These are phyloP conservation scores for Paratilapia polleni DNA, from an alignment of 2,113 vertebrate species.

Conservation along the genomic window DNA sequence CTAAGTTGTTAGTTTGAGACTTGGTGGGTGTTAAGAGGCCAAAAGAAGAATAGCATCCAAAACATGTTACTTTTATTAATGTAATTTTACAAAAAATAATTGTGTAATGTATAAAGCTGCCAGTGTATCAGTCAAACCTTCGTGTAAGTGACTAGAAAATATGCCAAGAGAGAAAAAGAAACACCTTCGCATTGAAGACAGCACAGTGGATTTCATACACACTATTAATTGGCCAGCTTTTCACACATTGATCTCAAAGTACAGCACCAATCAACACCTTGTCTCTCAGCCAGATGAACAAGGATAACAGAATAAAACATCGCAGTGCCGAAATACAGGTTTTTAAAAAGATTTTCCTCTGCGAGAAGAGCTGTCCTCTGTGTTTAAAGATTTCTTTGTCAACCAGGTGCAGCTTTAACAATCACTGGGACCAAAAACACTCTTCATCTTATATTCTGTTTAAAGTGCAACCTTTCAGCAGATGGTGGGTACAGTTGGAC, in stretches of 20 bases:
- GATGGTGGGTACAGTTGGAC: not conserved
- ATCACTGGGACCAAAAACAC: not conserved
- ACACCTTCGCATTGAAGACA: not conserved
- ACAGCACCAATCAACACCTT: slow-evolving; percentile 56
- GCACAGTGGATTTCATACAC: slow-evolving; percentile 8
- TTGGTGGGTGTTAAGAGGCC: no score
- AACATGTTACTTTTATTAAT: not conserved
- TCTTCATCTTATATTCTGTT: slow-evolving; percentile 30
- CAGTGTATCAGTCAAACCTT: not conserved
- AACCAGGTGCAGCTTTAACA: not conserved
- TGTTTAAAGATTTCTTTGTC: slow-evolving; percentile 5
- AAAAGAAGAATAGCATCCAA: not conserved
- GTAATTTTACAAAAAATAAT: not conserved
- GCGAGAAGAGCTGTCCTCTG: not conserved
- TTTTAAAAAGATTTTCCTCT: not conserved
- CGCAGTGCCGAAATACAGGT: not conserved
- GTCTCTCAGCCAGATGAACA: not conserved
- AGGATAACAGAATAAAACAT: not conserved
- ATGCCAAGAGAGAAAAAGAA: not conserved
- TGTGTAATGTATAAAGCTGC: fast-evolving
- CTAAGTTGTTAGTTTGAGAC: not conserved
- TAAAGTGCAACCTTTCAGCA: slow-evolving; percentile 22
- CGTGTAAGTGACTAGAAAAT: not conserved
- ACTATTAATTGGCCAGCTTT: slow-evolving; percentile 29
- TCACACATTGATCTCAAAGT: slow-evolving; percentile 25